Base-by-base conservation (phyloP, 2,888 invertebrate genomes). In the Taphrorychus bicolor region DNA sequence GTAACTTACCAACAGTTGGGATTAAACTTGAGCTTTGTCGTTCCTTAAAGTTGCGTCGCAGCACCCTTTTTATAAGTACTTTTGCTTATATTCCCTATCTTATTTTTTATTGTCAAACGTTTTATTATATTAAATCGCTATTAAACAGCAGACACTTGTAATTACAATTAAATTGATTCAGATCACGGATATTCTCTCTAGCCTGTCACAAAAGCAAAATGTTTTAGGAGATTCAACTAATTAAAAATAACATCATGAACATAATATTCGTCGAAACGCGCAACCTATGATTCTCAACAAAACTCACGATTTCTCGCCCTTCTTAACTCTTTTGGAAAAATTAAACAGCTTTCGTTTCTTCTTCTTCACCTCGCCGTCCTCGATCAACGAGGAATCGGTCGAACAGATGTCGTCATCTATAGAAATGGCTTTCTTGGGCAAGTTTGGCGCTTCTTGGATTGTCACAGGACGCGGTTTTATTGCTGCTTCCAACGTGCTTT, bases 331-430 rank as follows among this genome's bases (percentile, higher is more conserved):
- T 74, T 88, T 87, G 0, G 85, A 82, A 77, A 90, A 89, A 42
- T 87, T 87, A 68, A 90, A 87, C 73, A 89, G 85, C 59, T 90
- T 85, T 76, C 89, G 86, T 49, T 89, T 84, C 71, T 86, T 86
- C 69, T 88, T 84, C 40, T 88, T 87, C 61, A 87, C 84, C 16
- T 83, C 76, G 71, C 84, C 89, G 76, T 89, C 89, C 63, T 90
- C 90, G 76, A 88, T 83, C 3, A 88, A 83, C 0, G 91, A 90
- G 0, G 90, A 91, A 77, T 90, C 90, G 0, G 90, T 91, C 1
- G 90, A 90, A 66, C 85, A 83, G 14, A 86, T 82, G 73, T 91
- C 90, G 70, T 91, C 91, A 72, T 90, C 91, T 0, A 84, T 81
- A 0, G 85, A 83, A 0, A 83, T 81, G 70, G 74, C 52, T 41